Evolutionary conservation across 2,113 vertebrate species (phyloP).

Genomic region (Cyrtonyx montezumae): DNA sequence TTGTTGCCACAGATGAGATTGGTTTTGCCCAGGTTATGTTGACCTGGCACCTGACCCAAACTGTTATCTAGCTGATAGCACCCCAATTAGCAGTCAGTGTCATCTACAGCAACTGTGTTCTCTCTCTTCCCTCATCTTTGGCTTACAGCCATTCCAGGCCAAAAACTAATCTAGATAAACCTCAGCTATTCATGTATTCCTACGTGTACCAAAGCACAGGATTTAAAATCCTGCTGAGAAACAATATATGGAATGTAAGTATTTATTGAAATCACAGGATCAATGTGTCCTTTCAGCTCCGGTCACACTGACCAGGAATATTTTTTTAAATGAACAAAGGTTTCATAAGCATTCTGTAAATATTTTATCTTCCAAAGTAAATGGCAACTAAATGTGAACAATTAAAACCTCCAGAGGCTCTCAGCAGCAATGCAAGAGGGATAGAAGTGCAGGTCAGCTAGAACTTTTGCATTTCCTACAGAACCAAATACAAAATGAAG

Average conservation of each 20-base stretch:
- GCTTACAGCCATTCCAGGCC: background rate
- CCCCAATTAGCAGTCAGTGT: background rate
- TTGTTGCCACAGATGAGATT: slow-evolving; percentile 2
- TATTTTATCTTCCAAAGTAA: slow-evolving; percentile 65
- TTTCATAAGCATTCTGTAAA: slow-evolving; percentile 66
- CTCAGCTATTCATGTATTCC: background rate
- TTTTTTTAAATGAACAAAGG: slow-evolving; percentile 45
- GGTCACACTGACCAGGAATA: slow-evolving; percentile 64
- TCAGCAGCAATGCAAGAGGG: background rate
- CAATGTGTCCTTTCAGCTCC: background rate
- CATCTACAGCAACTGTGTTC: rapidly evolving
- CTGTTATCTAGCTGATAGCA: slow-evolving; percentile 15
- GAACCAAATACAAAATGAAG: background rate
- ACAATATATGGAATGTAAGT: rapidly evolving
- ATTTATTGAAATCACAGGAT: background rate
- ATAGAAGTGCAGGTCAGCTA: background rate
- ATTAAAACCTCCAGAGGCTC: background rate
- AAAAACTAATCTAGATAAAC: background rate
- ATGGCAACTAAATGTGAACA: slow-evolving; percentile 16
- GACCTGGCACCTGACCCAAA: slow-evolving; percentile 51
- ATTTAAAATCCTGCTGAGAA: background rate
- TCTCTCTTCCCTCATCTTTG: background rate
- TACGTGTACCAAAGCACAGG: background rate
- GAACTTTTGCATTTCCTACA: background rate
- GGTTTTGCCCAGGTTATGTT: slow-evolving; percentile 61